A percentile compares a stretch with the other conserved stretches of the same genome.
phyloP scores from a whole-genome alignment of 2,113 vertebrate genomes.

The Bucco capensis region DNA sequence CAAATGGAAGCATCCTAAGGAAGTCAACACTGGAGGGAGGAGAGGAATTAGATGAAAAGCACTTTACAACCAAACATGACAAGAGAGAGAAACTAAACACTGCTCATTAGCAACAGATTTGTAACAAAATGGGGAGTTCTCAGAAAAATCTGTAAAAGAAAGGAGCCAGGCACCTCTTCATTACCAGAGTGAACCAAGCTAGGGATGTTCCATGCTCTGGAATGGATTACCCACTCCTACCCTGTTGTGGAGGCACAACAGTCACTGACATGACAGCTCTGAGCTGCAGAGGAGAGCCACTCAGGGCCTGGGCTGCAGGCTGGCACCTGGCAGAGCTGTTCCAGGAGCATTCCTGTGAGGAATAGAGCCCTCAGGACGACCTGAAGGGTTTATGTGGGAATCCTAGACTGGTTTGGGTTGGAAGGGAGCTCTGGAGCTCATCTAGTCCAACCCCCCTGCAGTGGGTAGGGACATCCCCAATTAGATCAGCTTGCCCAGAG shows the following conservation, averaged over 20 bases:
- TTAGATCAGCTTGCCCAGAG: no score
- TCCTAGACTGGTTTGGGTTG: no score
- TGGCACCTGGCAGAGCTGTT: not conserved
- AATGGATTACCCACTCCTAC: constrained; percentile 63
- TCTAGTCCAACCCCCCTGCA: no score
- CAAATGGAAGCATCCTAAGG: not conserved
- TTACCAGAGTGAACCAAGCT: not conserved
- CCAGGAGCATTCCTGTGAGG: not conserved
- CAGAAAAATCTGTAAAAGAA: not conserved
- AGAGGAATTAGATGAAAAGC: not conserved
- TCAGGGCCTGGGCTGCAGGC: not conserved
- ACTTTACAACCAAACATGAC: not conserved
- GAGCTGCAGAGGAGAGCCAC: not conserved
- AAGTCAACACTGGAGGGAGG: not conserved
- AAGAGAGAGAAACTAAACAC: not conserved
- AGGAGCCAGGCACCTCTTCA: not conserved
- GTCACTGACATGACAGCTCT: not conserved
- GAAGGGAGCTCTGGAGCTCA: no score
- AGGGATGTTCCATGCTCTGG: not conserved
- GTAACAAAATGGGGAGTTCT: not conserved
- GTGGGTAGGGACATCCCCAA: no score
- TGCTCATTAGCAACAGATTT: not conserved
- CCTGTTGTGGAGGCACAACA: constrained; percentile 53
- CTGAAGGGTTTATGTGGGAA: not conserved
- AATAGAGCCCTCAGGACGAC: not conserved